Evolutionary conservation across 2,113 vertebrate species (phyloP).

Genomic region (Athene cunicularia): DNA sequence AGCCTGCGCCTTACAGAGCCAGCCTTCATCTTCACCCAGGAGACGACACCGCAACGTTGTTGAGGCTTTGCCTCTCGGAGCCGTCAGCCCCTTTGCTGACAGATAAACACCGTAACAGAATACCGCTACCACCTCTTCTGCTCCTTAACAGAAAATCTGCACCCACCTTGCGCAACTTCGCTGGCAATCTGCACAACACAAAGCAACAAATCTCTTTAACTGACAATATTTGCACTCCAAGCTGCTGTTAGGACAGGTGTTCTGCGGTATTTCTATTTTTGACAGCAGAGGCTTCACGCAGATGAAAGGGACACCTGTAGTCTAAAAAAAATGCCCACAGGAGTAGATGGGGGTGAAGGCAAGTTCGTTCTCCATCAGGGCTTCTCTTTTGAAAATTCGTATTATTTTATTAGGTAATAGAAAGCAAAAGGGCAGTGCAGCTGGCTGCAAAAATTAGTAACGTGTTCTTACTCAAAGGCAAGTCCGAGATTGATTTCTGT

Average conservation of each 20-base stretch:
- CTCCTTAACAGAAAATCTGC: neutral
- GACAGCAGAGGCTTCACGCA: neutral
- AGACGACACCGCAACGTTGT: neutral
- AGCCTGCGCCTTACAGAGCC: neutral
- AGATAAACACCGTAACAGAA: neutral
- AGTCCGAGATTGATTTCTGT: neutral
- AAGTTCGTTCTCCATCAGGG: neutral
- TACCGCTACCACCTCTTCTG: neutral
- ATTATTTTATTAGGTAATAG: neutral
- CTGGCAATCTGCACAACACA: neutral
- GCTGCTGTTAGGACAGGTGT: conserved; percentile 54
- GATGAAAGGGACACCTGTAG: conserved; percentile 21
- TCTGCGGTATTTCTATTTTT: conserved; percentile 54
- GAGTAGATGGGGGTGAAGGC: neutral
- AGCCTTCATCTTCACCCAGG: neutral
- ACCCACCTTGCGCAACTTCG: neutral
- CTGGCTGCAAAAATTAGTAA: neutral
- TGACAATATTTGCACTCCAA: neutral
- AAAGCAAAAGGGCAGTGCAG: neutral
- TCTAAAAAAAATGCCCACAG: neutral
- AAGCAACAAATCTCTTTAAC: conserved; percentile 28
- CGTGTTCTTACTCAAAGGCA: rapidly evolving
- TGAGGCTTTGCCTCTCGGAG: neutral
- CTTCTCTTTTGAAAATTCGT: neutral
- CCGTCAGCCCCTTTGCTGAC: neutral